phyloP scores from a whole-genome alignment of 2,113 vertebrate genomes.

The Halcyon senegalensis region DNA sequence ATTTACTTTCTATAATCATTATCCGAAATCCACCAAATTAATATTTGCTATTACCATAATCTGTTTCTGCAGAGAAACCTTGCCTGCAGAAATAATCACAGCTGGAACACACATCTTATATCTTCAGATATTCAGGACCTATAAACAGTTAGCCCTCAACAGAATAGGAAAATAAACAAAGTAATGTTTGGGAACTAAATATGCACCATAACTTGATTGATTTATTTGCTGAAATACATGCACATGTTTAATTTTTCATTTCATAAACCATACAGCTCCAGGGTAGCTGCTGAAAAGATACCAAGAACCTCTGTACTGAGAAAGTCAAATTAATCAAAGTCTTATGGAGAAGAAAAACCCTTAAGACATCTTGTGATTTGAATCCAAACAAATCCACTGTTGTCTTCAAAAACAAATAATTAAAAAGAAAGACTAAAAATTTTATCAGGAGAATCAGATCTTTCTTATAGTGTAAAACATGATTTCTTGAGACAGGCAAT shows the following conservation, averaged over 20 bases:
- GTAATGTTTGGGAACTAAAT: not conserved
- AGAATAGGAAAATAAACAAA: not conserved
- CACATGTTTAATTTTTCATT: not conserved
- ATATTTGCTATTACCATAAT: not conserved
- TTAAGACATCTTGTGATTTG: not conserved
- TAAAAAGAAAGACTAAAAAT: not conserved
- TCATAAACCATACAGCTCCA: not conserved
- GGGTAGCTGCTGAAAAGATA: not conserved
- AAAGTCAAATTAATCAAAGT: not conserved
- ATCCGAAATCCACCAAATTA: not conserved
- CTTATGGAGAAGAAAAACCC: not conserved
- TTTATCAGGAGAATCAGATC: not conserved
- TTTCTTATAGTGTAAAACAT: not conserved
- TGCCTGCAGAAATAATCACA: not conserved
- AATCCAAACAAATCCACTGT: not conserved
- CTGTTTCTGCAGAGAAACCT: not conserved
- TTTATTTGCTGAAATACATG: not conserved
- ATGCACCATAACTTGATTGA: not conserved
- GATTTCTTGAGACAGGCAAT: not conserved
- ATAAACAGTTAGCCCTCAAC: not conserved
- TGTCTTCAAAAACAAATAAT: not conserved
- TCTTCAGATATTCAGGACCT: not conserved
- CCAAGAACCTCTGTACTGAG: not conserved
- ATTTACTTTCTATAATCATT: not conserved
- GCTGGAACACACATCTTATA: not conserved